A percentile compares a stretch with the other conserved stretches of the same genome.
phyloP scores from a whole-genome alignment of 2,888 invertebrate genomes.

The Digitonthophagus gazella region DNA sequence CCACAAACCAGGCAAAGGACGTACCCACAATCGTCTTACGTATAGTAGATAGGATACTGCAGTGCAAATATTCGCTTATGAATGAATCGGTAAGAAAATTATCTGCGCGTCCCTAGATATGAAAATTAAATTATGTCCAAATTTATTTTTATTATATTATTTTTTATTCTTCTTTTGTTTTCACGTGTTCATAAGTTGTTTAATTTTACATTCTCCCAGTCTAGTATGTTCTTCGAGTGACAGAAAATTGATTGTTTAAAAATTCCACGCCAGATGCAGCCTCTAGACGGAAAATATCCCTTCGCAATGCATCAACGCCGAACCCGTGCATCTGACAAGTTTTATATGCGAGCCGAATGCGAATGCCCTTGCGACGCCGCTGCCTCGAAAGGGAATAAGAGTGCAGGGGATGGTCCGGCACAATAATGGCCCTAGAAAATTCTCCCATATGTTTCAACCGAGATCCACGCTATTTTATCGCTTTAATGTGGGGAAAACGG shows the following conservation, averaged over 20 bases:
- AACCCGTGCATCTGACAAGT: conserved; percentile 11
- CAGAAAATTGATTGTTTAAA: conserved; percentile 6
- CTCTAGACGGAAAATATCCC: conserved; percentile 1
- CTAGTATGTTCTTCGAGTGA: background rate
- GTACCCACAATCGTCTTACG: conserved; percentile 58
- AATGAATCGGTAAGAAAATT: conserved; percentile 64
- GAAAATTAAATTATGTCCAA: too few species aligned
- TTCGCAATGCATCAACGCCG: background rate
- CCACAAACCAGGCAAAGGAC: conserved; percentile 35
- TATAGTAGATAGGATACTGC: conserved; percentile 66
- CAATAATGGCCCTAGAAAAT: background rate
- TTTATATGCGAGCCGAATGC: conserved; percentile 4
- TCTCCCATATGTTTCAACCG: background rate
- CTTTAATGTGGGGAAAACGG: background rate
- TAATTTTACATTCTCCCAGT: background rate
- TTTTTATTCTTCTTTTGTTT: too few species aligned
- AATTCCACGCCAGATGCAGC: background rate
- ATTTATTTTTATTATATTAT: too few species aligned
- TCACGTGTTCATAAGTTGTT: background rate
- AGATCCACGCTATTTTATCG: too few species aligned
- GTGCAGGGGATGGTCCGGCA: background rate
- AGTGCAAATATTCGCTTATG: conserved; percentile 65
- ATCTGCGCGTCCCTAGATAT: too few species aligned
- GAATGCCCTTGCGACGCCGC: background rate
- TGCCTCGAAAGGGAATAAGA: background rate